Base-by-base conservation (phyloP, 2,113 vertebrate species). In the Nerophis ophidion region DNA sequence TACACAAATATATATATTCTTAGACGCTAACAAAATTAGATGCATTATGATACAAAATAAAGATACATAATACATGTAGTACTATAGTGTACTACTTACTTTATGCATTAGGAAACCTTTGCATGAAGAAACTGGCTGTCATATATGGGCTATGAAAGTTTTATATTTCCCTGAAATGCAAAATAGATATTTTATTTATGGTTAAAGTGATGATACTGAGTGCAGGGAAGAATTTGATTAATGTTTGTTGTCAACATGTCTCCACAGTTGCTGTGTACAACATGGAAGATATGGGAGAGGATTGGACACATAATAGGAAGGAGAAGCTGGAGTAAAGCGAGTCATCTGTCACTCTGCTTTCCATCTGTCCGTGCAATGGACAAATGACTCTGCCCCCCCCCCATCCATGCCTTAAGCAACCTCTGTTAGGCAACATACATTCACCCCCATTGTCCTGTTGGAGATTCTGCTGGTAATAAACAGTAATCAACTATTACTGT, bases 341-440 rank as follows among this genome's bases (percentile, higher is more conserved):
- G 75, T 75, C 60, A 72, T 79, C 70, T 77, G 58, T 79, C 71
- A 70, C 56, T 75, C 60, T 71, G 47, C 44, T 74, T 78, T 75
- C 75, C 71, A 84, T 81, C 72, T 77, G 71, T 55, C 63, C 49
- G 48, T 75, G 64, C 68, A 74, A 76, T 48, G 49, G 54, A 72
- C 56, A 65, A 66, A 75, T 65, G 51, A 75, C 60, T 65, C 45
- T 65, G 55, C 26, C 15, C 57, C n/a, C 26, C 15, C 57, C 61
- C 57, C 55, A 64, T 62, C 59, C 55, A 70, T 42, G 54, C 45
- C 65, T 75, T 58, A 75, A 67, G 77, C 72, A 57, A 74, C 59
- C 65, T 38, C n/a, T 12, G 35, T 35, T 57, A 69, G 45, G 56
- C 70, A 56, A 49, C 60, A 56, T 16, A 13, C 17, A 56, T 57